These are phyloP conservation scores for Aradophagus sp. DNA, from an alignment of 1,140 invertebrate genomes.

Conservation along the genomic window DNA sequence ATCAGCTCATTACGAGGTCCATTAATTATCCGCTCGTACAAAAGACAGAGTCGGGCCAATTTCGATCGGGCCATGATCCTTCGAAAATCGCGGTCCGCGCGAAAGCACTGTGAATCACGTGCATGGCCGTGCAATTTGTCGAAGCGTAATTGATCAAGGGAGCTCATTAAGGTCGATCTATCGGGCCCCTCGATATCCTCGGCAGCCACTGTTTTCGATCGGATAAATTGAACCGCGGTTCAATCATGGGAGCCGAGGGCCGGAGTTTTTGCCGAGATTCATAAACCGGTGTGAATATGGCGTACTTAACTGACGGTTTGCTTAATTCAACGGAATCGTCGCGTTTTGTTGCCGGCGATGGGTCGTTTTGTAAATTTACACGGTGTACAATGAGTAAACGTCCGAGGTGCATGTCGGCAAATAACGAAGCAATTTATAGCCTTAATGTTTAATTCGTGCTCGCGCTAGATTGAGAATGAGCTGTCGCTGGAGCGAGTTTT, in stretches of 20 bases:
- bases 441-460: too few relatives aligned
- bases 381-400: too few relatives aligned
- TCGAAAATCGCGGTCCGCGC: slow-evolving; percentile 44
- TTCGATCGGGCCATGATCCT: slow-evolving; percentile 49
- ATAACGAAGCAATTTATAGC: too few relatives aligned
- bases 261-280: too few relatives aligned
- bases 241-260: neutral
- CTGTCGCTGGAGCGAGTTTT: too few relatives aligned
- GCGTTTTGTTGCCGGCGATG: too few relatives aligned
- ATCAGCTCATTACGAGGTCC: slow-evolving; percentile 74
- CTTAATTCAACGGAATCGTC: too few relatives aligned
- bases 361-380: too few relatives aligned
- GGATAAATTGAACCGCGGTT: slow-evolving; percentile 30
- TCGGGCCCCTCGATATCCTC: slow-evolving; percentile 27
- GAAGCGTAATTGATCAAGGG: slow-evolving; percentile 56
- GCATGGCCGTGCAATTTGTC: slow-evolving; percentile 54
- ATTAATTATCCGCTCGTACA: slow-evolving; percentile 70
- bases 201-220: slow-evolving; percentile 43
- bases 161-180: slow-evolving; percentile 54
- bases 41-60: slow-evolving; percentile 48
- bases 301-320: too few relatives aligned
- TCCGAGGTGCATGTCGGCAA: too few relatives aligned
- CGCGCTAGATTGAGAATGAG: too few relatives aligned
- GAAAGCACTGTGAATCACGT: slow-evolving; percentile 46
- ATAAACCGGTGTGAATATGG: too few relatives aligned